Evolutionary conservation across 30 jellyfish, hydroid and myxozoan genomes (phyloP).

Genomic region (Aurelia aurita): DNA sequence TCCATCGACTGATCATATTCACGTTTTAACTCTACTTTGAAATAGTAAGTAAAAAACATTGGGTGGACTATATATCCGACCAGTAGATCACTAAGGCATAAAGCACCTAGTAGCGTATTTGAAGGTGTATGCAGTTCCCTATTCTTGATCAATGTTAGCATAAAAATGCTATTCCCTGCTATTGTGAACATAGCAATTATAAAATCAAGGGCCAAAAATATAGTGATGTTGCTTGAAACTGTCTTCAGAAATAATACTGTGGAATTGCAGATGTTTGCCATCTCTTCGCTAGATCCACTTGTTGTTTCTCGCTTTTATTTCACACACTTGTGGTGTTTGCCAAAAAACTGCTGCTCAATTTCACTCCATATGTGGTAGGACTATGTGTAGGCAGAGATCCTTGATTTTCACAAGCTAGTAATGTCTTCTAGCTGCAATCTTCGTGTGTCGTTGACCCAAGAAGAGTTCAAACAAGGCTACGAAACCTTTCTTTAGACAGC

Average conservation of each 20-base stretch:
- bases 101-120: slow-evolving; percentile 52
- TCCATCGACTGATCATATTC: not conserved
- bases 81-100: slow-evolving; percentile 24
- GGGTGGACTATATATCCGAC: slow-evolving; percentile 53
- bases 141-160: not conserved
- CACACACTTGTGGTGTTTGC: too few relatives aligned
- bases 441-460: too few relatives aligned
- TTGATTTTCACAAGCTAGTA: too few relatives aligned
- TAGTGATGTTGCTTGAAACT: not conserved
- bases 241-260: not conserved
- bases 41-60: not conserved
- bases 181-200: slow-evolving; percentile 10
- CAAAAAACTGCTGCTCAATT: too few relatives aligned
- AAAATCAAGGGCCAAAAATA: slow-evolving; percentile 1
- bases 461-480: too few relatives aligned
- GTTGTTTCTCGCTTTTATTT: too few relatives aligned
- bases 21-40: not conserved
- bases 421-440: too few relatives aligned
- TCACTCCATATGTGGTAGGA: too few relatives aligned
- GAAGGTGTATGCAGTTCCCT: slow-evolving; percentile 53
- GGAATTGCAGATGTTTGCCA: too few relatives aligned
- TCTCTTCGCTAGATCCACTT: too few relatives aligned
- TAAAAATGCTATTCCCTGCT: slow-evolving; percentile 38
- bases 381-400: too few relatives aligned
- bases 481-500: too few relatives aligned